Conservation (phyloP, 1,140 invertebrate species). For the Episyrphus balteatus region DNA sequence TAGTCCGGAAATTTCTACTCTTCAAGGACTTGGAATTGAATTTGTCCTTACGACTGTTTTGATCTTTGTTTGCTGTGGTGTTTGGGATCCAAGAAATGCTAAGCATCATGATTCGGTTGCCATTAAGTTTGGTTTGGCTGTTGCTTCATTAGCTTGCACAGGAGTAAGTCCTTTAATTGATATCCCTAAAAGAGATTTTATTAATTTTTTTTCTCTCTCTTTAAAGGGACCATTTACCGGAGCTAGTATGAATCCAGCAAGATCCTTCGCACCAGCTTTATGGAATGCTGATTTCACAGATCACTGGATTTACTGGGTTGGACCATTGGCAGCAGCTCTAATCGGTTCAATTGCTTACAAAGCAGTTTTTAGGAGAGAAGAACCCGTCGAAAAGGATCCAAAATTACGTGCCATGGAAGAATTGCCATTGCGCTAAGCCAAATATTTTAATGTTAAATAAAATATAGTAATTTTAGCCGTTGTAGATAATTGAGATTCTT, state of each 20-base stretch:
- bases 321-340: slow-evolving; percentile 48
- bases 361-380: slow-evolving; percentile 40
- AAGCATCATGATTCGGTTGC: slow-evolving; percentile 43
- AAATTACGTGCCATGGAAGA: slow-evolving; percentile 28
- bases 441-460: too few species aligned
- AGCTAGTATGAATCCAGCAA: slow-evolving; percentile 70
- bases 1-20: slow-evolving; percentile 32
- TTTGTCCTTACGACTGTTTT: slow-evolving; percentile 47
- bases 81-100: slow-evolving; percentile 51
- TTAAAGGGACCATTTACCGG: slow-evolving; percentile 60
- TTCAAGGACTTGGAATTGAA: slow-evolving; percentile 46
- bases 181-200: background rate
- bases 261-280: slow-evolving; percentile 63
- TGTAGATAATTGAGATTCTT: too few species aligned
- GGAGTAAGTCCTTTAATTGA: slow-evolving; percentile 28
- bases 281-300: slow-evolving; percentile 53
- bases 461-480: too few species aligned
- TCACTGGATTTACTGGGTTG: slow-evolving; percentile 74
- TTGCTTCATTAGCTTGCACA: slow-evolving; percentile 48
- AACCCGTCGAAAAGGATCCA: slow-evolving; percentile 20
- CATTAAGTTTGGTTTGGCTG: slow-evolving; percentile 50
- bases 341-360: slow-evolving; percentile 50
- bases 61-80: slow-evolving; percentile 48
- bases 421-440: slow-evolving; percentile 23
- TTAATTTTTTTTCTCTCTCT: slow-evolving; percentile 9